Percentiles rank a stretch among this genome's conserved stretches.
Evolutionary conservation across 2,888 invertebrate genomes (phyloP).

Genomic region (Macroteleia sp.): DNA sequence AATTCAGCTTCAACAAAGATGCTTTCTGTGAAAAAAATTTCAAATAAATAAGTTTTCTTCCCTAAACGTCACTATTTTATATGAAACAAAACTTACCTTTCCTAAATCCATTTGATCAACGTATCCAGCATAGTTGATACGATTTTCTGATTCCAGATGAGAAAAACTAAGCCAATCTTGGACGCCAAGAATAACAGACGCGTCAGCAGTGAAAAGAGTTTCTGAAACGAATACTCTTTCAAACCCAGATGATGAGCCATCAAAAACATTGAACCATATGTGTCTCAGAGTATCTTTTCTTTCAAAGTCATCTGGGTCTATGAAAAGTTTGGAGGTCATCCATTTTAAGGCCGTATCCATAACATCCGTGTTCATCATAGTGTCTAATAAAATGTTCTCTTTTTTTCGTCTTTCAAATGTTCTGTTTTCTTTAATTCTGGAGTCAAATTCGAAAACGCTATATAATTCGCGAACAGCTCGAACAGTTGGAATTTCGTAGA

Average conservation of each 20-base stretch:
- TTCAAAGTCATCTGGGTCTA: conserved; percentile 82
- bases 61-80: no score
- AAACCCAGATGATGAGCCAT: conserved; percentile 94
- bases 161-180: conserved; percentile 95
- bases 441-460: conserved; percentile 72
- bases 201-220: conserved; percentile 89
- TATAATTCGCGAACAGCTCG: conserved; percentile 71
- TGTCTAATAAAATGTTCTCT: conserved; percentile 75
- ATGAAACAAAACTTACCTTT: conserved; percentile 86
- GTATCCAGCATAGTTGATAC: conserved; percentile 92
- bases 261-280: conserved; percentile 91
- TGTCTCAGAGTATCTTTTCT: conserved; percentile 89
- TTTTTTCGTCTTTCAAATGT: conserved; percentile 68
- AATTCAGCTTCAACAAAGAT: conserved; percentile 89
- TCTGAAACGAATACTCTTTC: conserved; percentile 96
- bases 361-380: conserved; percentile 74
- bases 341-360: conserved; percentile 74
- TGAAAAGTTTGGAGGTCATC: conserved; percentile 71
- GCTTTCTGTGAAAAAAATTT: conserved; percentile 88
- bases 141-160: conserved; percentile 87
- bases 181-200: conserved; percentile 86
- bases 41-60: no score
- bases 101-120: conserved; percentile 88
- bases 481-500: conserved; percentile 72
- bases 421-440: conserved; percentile 69